phyloP scores from a whole-genome alignment of 2,888 invertebrate species.

The Melinaea marsaeus region DNA sequence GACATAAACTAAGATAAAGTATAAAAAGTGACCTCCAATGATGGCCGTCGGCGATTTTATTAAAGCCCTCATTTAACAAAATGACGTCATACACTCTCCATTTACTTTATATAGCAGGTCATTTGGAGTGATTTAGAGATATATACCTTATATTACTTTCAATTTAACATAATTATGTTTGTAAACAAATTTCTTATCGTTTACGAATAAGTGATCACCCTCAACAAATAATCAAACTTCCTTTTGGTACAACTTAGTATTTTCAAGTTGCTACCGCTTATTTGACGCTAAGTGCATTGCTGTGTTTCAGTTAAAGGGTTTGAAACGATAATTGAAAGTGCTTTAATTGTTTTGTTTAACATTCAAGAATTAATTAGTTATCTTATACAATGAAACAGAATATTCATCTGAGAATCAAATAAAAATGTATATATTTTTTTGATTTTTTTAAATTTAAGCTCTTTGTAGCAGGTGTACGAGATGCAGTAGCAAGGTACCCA shows the following conservation, averaged over 20 bases:
- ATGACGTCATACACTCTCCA: conserved; percentile 34
- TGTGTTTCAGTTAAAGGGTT: conserved; percentile 1
- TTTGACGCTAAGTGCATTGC: background rate
- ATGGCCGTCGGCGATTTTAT: conserved; percentile 34
- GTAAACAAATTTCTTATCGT: too few relatives aligned
- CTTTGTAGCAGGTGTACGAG: conserved; percentile 79
- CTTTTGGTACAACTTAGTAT: background rate
- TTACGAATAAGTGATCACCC: too few relatives aligned
- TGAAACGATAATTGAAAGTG: background rate
- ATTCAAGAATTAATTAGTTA: background rate
- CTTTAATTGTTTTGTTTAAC: background rate
- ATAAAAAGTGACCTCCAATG: conserved; percentile 33
- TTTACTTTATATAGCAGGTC: conserved; percentile 31
- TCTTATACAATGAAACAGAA: background rate
- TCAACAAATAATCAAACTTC: too few relatives aligned
- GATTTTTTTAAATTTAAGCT: background rate
- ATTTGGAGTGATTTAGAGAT: conserved; percentile 24
- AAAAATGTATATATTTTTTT: too few relatives aligned
- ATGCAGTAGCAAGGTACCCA: conserved; percentile 82
- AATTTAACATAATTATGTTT: too few relatives aligned
- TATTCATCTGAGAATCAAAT: background rate
- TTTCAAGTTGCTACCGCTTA: background rate
- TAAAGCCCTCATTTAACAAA: conserved; percentile 35
- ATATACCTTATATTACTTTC: background rate
- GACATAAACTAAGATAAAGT: conserved; percentile 29